Base-by-base conservation (phyloP, 1,140 invertebrate species). In the Diachasmimorpha longicaudata region DNA sequence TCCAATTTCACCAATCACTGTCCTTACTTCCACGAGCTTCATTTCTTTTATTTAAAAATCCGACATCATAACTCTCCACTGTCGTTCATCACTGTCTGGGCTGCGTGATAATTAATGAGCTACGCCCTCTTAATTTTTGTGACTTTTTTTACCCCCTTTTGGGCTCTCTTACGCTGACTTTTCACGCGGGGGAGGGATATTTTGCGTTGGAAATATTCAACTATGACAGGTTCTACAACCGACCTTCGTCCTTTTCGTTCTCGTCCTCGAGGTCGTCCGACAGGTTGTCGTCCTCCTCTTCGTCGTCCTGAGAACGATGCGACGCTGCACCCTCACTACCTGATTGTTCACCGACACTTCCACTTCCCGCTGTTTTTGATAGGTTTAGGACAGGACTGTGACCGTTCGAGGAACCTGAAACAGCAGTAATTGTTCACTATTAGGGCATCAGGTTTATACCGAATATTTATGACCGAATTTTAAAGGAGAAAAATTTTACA, bases 361-460 rank as follows among this genome's bases (percentile, higher is more conserved):
- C 92, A 85, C 89, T 93, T 84, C 89, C 92, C 68, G 94, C 95
- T 37, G 94, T 95, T 89, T 97, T 97, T 4, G 95, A 97, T 19
- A 97, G 89, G 87, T 97, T 97, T 77, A 97, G 87, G 46, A 97
- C 95, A 52, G 96, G 96, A 92, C 95, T 97, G 88, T 96, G 95
- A 31, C 95, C 95, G 83, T 94, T 95, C 58, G 95, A 94, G 52
- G 95, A 96, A 78, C 95, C 95, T 96, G 84, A 14, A 83, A 80
- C 85, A 76, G 79, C 72, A 83, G 16, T 44, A 16, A 37, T 8
- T 63, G 42, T 11, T 23, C 46, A 72, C 71, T 79, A 73, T 71
- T 37, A 74, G 25, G 72, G 73, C 71, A 23, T 14, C n/a, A n/a
- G n/a, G n/a, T n/a, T n/a, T n/a, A n/a, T n/a, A n/a, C n/a, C n/a